A percentile compares a stretch with the other conserved stretches of the same genome.
These are phyloP conservation scores for Xiphorhynchus elegans DNA, from an alignment of 2,113 vertebrate genomes.

Conservation along the genomic window DNA sequence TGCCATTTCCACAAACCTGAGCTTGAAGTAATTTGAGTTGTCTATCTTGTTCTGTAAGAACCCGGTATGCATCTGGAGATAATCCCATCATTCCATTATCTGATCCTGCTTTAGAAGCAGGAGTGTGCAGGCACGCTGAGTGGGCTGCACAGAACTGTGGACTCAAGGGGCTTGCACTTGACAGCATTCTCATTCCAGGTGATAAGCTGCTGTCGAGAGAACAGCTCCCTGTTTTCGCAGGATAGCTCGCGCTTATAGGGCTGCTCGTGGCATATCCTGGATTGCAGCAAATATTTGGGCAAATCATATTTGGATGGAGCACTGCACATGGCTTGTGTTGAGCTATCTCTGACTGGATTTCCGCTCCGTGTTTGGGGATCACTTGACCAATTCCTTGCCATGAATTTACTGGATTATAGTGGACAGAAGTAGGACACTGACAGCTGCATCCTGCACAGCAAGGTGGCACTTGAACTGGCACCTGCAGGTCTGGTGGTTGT, in stretches of 20 bases:
- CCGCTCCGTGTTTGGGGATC: slow-evolving; percentile 5
- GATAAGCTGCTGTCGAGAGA: slow-evolving; percentile 33
- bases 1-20: slow-evolving; percentile 81
- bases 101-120: slow-evolving; percentile 16
- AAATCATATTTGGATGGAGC: slow-evolving; percentile 62
- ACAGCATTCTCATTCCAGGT: neutral
- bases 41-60: slow-evolving; percentile 88
- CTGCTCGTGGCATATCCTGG: slow-evolving; percentile 63
- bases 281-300: slow-evolving; percentile 67
- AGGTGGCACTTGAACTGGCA: slow-evolving; percentile 67
- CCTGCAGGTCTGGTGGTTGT: slow-evolving; percentile 70
- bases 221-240: slow-evolving; percentile 32
- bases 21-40: slow-evolving; percentile 92
- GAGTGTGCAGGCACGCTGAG: slow-evolving; percentile 30
- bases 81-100: slow-evolving; percentile 76
- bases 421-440: slow-evolving; percentile 65
- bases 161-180: slow-evolving; percentile 33
- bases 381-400: slow-evolving; percentile 69
- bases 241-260: slow-evolving; percentile 48
- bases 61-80: slow-evolving; percentile 82
- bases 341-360: slow-evolving; percentile 43
- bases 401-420: slow-evolving; percentile 60
- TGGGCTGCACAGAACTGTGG: slow-evolving; percentile 63
- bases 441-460: slow-evolving; percentile 74
- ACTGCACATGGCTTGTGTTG: slow-evolving; percentile 55